These are phyloP conservation scores for Acipenser transmontanus DNA, from an alignment of 2,797 vertebrate species.

Conservation along the genomic window DNA sequence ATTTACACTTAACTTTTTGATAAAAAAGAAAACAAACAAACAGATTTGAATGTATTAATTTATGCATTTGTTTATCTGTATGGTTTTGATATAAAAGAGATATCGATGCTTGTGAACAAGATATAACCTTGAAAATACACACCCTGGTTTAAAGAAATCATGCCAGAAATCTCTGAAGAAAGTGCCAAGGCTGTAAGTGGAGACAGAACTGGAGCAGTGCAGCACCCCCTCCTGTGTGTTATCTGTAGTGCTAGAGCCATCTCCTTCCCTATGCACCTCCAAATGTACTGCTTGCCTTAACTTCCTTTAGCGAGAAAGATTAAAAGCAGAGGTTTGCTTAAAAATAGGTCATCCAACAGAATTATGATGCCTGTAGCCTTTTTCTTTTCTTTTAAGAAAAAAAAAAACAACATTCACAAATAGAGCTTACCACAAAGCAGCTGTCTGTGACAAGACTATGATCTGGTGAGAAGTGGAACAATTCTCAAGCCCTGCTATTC, in stretches of 20 bases:
- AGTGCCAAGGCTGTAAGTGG: constrained; percentile 76
- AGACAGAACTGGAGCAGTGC: constrained; percentile 69
- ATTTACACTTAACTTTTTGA: too few species aligned
- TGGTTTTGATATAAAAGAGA: constrained; percentile 38
- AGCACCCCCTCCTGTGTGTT: constrained; percentile 88
- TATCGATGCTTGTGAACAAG: constrained; percentile 51
- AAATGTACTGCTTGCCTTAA: constrained; percentile 96
- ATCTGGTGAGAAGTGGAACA: constrained; percentile 8
- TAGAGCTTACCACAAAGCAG: background rate
- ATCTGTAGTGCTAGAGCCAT: constrained; percentile 98
- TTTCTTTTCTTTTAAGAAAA: constrained; percentile 3
- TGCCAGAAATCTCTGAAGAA: constrained; percentile 97
- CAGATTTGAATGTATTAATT: too few species aligned
- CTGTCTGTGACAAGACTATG: background rate
- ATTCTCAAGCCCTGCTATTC: too few species aligned
- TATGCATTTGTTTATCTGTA: too few species aligned
- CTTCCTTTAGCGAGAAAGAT: constrained; percentile 89
- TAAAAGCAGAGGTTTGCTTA: constrained; percentile 56
- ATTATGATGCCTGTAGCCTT: constrained; percentile 10
- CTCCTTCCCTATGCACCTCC: constrained; percentile 97
- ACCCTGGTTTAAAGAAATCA: constrained; percentile 97
- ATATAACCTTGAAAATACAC: constrained; percentile 70
- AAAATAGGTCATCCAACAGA: constrained; percentile 28
- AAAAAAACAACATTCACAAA: too few species aligned
- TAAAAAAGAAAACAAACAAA: too few species aligned